Percentiles rank a stretch among this genome's conserved stretches.
These are phyloP conservation scores for Drosophila saltans DNA, from an alignment of 1,140 invertebrate species.

Conservation along the genomic window DNA sequence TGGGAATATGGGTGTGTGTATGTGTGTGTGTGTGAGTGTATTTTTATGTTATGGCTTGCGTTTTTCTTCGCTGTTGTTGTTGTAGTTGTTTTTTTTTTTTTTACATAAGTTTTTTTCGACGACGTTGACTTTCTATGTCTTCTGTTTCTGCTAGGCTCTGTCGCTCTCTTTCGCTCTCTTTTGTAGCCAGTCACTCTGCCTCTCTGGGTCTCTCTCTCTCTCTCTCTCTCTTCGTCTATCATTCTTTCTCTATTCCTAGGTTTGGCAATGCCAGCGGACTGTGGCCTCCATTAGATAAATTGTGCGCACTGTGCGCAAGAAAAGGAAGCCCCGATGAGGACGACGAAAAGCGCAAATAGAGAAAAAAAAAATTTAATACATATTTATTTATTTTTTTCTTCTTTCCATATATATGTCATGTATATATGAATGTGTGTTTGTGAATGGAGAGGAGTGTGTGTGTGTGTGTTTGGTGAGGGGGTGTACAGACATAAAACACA, in stretches of 20 bases:
- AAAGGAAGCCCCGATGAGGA: conserved; percentile 11
- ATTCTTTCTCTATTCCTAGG: conserved; percentile 4
- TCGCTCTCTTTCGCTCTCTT: background rate
- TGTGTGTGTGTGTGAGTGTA: conserved; percentile 6
- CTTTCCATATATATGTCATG: background rate
- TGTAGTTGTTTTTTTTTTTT: conserved; percentile 14
- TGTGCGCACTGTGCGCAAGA: conserved; percentile 24
- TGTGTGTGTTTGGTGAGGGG: background rate
- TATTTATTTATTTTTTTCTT: conserved; percentile 14
- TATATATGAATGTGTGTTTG: background rate
- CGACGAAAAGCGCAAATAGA: conserved; percentile 28
- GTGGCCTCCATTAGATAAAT: conserved; percentile 31
- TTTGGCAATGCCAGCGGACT: conserved; percentile 17
- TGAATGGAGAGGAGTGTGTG: background rate
- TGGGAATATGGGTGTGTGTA: conserved; percentile 15
- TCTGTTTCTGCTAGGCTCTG: conserved; percentile 1
- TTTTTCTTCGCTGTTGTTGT: conserved; percentile 11
- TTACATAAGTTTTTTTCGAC: background rate
- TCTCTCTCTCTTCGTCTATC: conserved; percentile 11
- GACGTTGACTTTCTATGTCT: conserved; percentile 23
- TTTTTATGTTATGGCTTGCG: conserved; percentile 19
- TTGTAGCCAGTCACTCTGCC: conserved; percentile 4
- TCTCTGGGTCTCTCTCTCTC: background rate
- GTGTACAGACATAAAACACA: conserved; percentile 20
- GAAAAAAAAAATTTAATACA: conserved; percentile 17